Evolutionary conservation across 2,888 invertebrate genomes (phyloP).

Genomic region (Tetragonula carbonaria): DNA sequence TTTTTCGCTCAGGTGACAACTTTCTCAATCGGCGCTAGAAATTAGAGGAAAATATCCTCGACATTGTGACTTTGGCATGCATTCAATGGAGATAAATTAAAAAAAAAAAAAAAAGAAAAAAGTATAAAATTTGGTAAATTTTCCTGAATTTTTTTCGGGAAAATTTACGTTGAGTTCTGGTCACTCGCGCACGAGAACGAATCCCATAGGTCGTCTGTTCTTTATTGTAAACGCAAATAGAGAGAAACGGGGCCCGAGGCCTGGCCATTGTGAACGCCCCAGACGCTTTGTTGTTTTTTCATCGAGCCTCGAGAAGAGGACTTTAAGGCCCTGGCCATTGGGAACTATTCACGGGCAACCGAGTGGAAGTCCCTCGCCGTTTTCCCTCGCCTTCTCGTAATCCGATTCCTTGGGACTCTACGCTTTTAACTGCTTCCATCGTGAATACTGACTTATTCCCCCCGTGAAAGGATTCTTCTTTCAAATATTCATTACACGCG

Average conservation of each 20-base stretch:
- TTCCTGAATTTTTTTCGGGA: background rate
- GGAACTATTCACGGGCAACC: constrained; percentile 78
- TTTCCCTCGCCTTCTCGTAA: constrained; percentile 64
- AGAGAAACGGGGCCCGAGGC: constrained; percentile 49
- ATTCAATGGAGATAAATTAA: no score
- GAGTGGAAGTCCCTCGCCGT: constrained; percentile 78
- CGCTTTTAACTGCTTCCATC: constrained; percentile 33
- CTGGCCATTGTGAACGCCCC: constrained; percentile 33
- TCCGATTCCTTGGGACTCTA: constrained; percentile 66
- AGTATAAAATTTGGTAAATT: background rate
- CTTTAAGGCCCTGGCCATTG: constrained; percentile 72
- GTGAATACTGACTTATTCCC: constrained; percentile 6
- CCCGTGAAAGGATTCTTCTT: background rate
- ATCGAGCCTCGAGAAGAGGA: constrained; percentile 62
- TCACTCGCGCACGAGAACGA: constrained; percentile 27
- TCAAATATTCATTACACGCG: background rate
- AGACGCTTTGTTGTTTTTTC: constrained; percentile 79
- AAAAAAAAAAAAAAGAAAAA: no score
- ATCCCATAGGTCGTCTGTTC: constrained; percentile 24
- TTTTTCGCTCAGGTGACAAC: no score
- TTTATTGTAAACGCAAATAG: constrained; percentile 56
- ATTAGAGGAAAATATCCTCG: no score
- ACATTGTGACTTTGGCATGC: no score
- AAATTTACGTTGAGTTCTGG: constrained; percentile 13
- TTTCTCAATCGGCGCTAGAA: no score